Evolutionary conservation across 2,797 vertebrate species (phyloP), one percentile per base, ranked within the genome.

Genomic region (Enteromius unitaeniatus): DNA sequence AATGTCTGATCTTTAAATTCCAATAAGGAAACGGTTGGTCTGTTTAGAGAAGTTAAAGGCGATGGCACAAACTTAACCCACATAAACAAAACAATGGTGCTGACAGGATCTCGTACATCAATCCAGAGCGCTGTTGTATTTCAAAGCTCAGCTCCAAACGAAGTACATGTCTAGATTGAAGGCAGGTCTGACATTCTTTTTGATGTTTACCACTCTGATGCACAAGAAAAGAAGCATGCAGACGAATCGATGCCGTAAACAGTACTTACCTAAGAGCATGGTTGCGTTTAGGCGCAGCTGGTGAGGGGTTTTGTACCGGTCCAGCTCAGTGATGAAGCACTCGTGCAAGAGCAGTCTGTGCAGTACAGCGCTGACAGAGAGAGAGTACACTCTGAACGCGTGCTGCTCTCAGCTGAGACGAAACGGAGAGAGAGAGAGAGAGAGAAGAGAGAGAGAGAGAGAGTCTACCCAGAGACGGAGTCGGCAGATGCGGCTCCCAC

Each of bases 191-290:
- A 28, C 14, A 8, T 31, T 45, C 55, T 76, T 68, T 68, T 6
- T 55, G 60, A 49, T 79, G 62, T 65, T 51, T 17, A 53, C 34
- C 17, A 31, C 58, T 26, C 13, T 34, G 15, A 31, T 13, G n/a
- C 47, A 28, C n/a, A 6, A 17, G 5, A 47, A 49, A 42, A 51
- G 11, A 67, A 53, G 31, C 72, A 47, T 37, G 49, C 40, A 47
- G 21, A 47, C 8, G n/a, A 62, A 62, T 70, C 14, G 13, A 49
- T 70, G 53, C 11, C 1, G 13, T 47, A 47, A 83, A 55, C 51
- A 2, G 40, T 55, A 86, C 85, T 86, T 68, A 86, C 85, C 85
- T 79, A 86, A 76, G 15, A 86, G 81, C 85, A 86, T 86, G 76
- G 15, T 34, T 78, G 47, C 4, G 72, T 79, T 42, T 42, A 72